Evolutionary conservation across 2,797 vertebrate genomes (phyloP).

Genomic region (Myotis findleyi): DNA sequence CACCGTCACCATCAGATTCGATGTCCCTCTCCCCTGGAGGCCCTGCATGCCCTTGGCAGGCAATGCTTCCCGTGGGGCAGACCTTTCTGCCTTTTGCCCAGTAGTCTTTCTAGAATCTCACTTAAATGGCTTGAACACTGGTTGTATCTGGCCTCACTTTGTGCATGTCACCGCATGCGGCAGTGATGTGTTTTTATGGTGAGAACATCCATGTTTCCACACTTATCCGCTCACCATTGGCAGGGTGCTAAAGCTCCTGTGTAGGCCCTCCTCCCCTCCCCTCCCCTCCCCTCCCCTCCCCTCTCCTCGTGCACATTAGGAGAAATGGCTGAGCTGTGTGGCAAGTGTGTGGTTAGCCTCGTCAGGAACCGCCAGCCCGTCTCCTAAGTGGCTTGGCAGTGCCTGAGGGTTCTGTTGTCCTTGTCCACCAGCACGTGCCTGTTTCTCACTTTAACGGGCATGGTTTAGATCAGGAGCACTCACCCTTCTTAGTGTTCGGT

Average conservation of each 20-base stretch:
- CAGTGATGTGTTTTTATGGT: no score
- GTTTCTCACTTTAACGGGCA: not conserved
- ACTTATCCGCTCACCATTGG: not conserved
- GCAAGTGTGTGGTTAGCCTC: not conserved
- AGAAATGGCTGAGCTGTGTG: not conserved
- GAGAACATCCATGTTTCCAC: not conserved
- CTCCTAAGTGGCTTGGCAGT: not conserved
- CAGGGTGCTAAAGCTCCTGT: not conserved
- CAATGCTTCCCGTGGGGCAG: accelerated
- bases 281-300: not conserved
- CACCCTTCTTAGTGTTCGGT: not conserved
- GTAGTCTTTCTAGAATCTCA: accelerated
- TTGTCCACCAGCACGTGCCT: not conserved
- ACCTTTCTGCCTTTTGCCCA: accelerated
- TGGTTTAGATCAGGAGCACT: not conserved
- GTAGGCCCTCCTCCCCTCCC: not conserved
- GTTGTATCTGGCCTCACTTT: accelerated
- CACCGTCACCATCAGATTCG: accelerated
- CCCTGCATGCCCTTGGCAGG: not conserved
- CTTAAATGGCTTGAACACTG: accelerated
- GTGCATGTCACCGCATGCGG: accelerated
- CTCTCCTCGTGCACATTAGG: not conserved
- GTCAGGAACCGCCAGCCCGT: not conserved
- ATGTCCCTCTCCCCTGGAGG: accelerated
- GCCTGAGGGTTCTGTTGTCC: not conserved